Percentiles rank a stretch among this genome's conserved stretches.
Conservation (phyloP, 1,140 invertebrate species). For the Mizuhopecten yessoensis region DNA sequence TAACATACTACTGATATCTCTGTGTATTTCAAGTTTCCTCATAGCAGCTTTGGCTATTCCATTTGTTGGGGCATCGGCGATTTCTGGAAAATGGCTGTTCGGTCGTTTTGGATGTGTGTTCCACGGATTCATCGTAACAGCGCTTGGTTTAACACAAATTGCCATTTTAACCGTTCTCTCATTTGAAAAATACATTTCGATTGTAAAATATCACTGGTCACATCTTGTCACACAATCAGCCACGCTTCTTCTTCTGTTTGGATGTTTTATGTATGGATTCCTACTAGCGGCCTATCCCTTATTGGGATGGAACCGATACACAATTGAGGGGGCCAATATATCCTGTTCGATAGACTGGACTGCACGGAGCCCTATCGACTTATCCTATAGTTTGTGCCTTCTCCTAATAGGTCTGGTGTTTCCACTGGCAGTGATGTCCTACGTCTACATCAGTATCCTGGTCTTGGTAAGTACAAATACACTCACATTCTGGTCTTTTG, state of each 20-base stretch:
- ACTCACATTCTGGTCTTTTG: background rate
- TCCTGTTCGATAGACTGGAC: slow-evolving; percentile 11
- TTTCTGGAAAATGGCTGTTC: background rate
- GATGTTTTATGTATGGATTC: slow-evolving; percentile 19
- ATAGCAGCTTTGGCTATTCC: slow-evolving; percentile 4
- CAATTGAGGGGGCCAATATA: background rate
- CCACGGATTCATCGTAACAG: background rate
- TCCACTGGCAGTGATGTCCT: background rate
- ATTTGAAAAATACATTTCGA: background rate
- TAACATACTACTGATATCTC: background rate
- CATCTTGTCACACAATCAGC: background rate
- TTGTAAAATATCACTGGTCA: slow-evolving; percentile 32
- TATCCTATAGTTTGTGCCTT: background rate
- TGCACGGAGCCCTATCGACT: background rate
- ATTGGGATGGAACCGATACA: background rate
- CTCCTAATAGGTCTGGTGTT: background rate
- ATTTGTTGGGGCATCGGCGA: background rate
- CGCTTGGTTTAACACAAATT: background rate
- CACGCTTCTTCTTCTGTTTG: background rate
- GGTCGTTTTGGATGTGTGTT: background rate
- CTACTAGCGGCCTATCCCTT: background rate
- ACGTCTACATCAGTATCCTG: background rate
- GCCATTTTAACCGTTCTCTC: background rate
- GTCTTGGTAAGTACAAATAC: background rate
- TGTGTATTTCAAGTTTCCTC: slow-evolving; percentile 33